Percentiles rank a stretch among this genome's conserved stretches.
Conservation (phyloP, 92 coral and sea anemone genomes). For the Epizoanthus fatuus region DNA sequence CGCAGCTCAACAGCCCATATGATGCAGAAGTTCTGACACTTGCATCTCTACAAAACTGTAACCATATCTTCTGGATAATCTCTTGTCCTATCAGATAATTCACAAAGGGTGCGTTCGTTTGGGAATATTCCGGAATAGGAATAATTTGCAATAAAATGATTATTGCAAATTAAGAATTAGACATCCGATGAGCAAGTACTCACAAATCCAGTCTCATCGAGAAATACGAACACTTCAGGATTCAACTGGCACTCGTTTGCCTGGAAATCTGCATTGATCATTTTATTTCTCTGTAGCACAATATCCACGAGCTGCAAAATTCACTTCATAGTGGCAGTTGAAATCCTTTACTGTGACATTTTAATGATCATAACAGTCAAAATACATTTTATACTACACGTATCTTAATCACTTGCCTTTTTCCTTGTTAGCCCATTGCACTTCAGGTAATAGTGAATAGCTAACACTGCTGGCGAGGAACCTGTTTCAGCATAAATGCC, state of each 20-base stretch:
- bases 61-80: background rate
- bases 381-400: background rate
- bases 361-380: background rate
- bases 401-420: background rate
- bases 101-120: too few relatives aligned
- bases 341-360: background rate
- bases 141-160: too few relatives aligned
- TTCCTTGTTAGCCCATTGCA: background rate
- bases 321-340: too few relatives aligned
- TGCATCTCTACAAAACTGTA: background rate
- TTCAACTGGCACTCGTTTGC: background rate
- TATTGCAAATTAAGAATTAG: too few relatives aligned
- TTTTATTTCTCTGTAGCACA: background rate
- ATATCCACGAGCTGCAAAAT: background rate
- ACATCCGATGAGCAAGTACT: background rate
- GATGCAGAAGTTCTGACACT: background rate
- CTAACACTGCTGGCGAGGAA: background rate
- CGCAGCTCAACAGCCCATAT: background rate
- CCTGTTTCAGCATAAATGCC: conserved; percentile 37
- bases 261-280: background rate
- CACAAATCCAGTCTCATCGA: background rate
- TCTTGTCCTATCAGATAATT: background rate
- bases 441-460: background rate
- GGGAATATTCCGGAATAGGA: background rate
- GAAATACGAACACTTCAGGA: background rate